Evolutionary conservation across 2,113 vertebrate species (phyloP), one percentile per base, ranked within the genome.

Genomic region (Dinomys branickii): DNA sequence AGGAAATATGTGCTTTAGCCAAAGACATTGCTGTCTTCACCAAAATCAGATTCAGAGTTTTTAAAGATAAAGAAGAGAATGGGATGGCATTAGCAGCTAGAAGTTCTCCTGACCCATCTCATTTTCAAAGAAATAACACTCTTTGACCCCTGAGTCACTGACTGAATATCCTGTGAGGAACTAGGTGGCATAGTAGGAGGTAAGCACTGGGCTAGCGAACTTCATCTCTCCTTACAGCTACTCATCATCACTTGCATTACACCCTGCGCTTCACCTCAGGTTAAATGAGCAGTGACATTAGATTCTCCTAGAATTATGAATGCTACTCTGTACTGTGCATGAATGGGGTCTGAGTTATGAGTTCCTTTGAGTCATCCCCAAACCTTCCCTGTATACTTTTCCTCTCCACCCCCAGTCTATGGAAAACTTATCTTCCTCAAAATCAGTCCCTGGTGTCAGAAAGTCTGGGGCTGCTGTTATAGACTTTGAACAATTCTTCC

Each of bases 71-170:
- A 88, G 33, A 85, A 82, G 16, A 89, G 41, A 94, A 58, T 14
- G 38, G 22, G 67, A 63, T 35, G 35, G 50, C 38, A 71, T 86
- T 78, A 89, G 22, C 17, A 87, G 77, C 26, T 73, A 86, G 19
- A 24, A 52, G 5, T 92, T 92, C 47, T 96, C 44, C 50, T 17
- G 50, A 52, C 52, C 35, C 38, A 84, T 56, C 54, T 87, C 63
- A 95, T 90, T 95, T 92, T 94, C 65, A 80, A 89, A 92, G 24
- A 92, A 24, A 83, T 83, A 71, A 52, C 59, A 80, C 13, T 38
- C 59, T 80, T 92, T 90, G 59, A 22, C 28, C 20, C 28, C 44
- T 16, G 47, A 50, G 28, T 16, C 75, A 78, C 41, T 77, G 73
- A 77, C 73, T 77, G 73, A 47, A 47, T 77, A 44, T 5, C 5